Conservation (phyloP, 1,140 invertebrate species). For the Leptinotarsa lineolata region DNA sequence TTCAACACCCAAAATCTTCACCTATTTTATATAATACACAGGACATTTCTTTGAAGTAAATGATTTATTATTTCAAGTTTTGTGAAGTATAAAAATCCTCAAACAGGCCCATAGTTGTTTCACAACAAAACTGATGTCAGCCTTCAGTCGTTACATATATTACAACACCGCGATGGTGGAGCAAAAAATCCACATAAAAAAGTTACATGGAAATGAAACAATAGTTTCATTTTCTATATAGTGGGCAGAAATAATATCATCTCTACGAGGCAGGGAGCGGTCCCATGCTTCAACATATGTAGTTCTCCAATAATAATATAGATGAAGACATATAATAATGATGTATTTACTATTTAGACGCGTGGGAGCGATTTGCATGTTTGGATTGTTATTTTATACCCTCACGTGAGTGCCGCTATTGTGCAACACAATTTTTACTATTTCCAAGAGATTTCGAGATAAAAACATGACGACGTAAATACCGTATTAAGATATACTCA, state of each 20-base stretch:
- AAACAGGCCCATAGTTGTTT: neutral
- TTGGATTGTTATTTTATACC: conserved; percentile 17
- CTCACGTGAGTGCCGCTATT: conserved; percentile 10
- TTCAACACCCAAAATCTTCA: too few relatives aligned
- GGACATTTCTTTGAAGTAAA: too few relatives aligned
- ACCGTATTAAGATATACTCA: too few relatives aligned
- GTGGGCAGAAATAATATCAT: conserved; percentile 39
- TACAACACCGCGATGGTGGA: conserved; percentile 19
- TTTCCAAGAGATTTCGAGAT: conserved; percentile 6
- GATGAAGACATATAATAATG: conserved; percentile 43
- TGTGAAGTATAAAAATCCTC: neutral
- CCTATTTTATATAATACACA: too few relatives aligned
- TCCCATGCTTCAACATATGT: conserved; percentile 36
- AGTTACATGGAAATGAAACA: conserved; percentile 23
- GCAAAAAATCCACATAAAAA: conserved; percentile 14
- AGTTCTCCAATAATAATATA: conserved; percentile 38
- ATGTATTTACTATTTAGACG: conserved; percentile 37
- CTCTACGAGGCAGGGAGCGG: conserved; percentile 36
- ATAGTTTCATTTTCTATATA: conserved; percentile 19
- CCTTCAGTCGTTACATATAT: neutral
- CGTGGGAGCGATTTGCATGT: conserved; percentile 43
- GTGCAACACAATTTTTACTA: conserved; percentile 13
- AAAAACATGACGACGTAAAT: neutral
- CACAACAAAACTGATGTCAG: neutral
- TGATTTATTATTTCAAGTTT: too few relatives aligned